These are phyloP conservation scores for Siniperca undulata DNA, from an alignment of 2,797 vertebrate species.

Conservation along the genomic window DNA sequence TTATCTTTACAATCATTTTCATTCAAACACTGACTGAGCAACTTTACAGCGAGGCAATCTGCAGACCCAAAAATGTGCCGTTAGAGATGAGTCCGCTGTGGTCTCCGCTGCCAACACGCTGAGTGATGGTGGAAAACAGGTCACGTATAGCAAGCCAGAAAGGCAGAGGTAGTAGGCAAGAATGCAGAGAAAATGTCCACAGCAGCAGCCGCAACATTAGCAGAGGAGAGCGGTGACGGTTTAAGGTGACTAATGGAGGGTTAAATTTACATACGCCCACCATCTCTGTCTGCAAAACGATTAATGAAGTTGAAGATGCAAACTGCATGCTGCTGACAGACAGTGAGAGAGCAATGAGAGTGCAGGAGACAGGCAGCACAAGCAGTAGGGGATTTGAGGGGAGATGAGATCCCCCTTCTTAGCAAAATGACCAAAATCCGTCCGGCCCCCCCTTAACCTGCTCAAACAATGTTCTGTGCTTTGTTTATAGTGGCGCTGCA, in stretches of 20 bases:
- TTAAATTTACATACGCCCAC: constrained; percentile 73
- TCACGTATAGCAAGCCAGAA: constrained; percentile 28
- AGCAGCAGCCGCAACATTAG: constrained; percentile 23
- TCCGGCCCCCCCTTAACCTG: no score
- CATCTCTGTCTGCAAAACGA: constrained; percentile 57
- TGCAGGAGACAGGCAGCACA: not conserved
- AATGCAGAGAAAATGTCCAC: constrained; percentile 43
- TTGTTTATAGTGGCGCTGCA: no score
- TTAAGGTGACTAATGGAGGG: constrained; percentile 60
- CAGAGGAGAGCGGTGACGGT: constrained; percentile 27
- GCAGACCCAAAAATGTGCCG: not conserved
- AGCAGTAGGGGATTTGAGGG: no score
- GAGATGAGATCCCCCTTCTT: no score
- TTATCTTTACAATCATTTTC: constrained; percentile 22
- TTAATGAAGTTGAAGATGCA: constrained; percentile 55
- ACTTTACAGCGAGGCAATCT: not conserved
- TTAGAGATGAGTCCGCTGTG: not conserved
- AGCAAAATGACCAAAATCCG: no score
- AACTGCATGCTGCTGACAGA: constrained; percentile 37
- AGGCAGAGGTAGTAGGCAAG: constrained; percentile 12
- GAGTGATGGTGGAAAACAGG: constrained; percentile 40
- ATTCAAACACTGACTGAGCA: constrained; percentile 25
- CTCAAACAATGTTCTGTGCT: no score
- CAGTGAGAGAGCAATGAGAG: constrained; percentile 14
- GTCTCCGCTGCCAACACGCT: constrained; percentile 11